A percentile compares a stretch with the other conserved stretches of the same genome.
Evolutionary conservation across 1,140 invertebrate species (phyloP).

Genomic region (Atta texana): DNA sequence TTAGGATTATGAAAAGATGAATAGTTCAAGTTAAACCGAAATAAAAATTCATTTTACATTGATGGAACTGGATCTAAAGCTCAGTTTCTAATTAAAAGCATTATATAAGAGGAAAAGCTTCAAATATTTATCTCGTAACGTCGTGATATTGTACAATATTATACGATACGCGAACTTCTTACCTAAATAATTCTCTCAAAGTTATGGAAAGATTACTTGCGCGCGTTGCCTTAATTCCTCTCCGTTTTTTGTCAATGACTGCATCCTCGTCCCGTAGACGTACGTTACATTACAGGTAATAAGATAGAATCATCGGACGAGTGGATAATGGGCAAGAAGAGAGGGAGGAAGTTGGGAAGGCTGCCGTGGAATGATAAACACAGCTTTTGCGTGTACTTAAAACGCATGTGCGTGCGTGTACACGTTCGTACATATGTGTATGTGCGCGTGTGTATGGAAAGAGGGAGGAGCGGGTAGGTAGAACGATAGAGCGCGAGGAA

Average conservation of each 20-base stretch:
- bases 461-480: slow-evolving; percentile 27
- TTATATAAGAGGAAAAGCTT: not conserved
- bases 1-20: too few species aligned
- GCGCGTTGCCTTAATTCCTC: slow-evolving; percentile 30
- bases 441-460: not conserved
- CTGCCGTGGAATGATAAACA: slow-evolving; percentile 77
- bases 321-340: slow-evolving; percentile 21
- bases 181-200: slow-evolving; percentile 18
- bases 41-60: too few species aligned
- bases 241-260: slow-evolving; percentile 68
- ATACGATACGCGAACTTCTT: not conserved
- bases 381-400: slow-evolving; percentile 75
- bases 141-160: not conserved
- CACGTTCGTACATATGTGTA: not conserved
- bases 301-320: slow-evolving; percentile 75
- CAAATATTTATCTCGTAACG: not conserved
- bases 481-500: slow-evolving; percentile 52
- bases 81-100: too few species aligned
- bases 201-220: not conserved
- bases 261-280: slow-evolving; percentile 22
- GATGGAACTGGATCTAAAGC: too few species aligned
- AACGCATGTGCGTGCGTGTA: slow-evolving; percentile 56
- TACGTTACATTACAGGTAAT: slow-evolving; percentile 72
- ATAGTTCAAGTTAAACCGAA: too few species aligned
- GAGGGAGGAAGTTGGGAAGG: slow-evolving; percentile 34